Conservation (phyloP, 2,888 invertebrate genomes). For the Ferdinandea cuprea region DNA sequence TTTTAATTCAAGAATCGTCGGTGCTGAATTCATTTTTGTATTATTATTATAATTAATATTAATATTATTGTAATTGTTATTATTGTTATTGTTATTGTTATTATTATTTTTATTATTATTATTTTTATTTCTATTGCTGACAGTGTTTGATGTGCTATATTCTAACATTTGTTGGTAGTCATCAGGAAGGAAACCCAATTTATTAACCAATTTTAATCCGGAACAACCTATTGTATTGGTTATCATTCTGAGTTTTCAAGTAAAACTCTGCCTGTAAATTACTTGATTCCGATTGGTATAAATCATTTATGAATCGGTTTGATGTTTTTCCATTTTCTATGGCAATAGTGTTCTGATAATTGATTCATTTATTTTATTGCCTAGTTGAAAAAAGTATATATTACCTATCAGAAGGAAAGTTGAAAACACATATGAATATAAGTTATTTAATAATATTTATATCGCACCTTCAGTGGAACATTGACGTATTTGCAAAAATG, state of each 20-base stretch:
- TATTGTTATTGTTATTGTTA: constrained; percentile 30
- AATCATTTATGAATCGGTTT: not conserved
- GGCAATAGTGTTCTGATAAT: not conserved
- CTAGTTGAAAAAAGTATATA: not conserved
- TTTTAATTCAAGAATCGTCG: constrained; percentile 7
- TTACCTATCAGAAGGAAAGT: too few relatives aligned
- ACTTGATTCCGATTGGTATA: not conserved
- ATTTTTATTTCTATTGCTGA: constrained; percentile 30
- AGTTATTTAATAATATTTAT: too few relatives aligned
- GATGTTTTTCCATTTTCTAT: constrained; percentile 20
- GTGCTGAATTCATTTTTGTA: constrained; percentile 3
- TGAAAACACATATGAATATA: too few relatives aligned
- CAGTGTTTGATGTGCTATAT: not conserved
- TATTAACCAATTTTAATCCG: constrained; percentile 33
- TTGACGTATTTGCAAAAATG: too few relatives aligned
- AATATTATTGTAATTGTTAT: constrained; percentile 42
- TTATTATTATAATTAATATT: constrained; percentile 31
- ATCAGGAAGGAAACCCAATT: constrained; percentile 24
- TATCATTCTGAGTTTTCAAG: constrained; percentile 38
- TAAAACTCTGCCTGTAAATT: not conserved
- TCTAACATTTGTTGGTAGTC: constrained; percentile 42
- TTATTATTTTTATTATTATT: constrained; percentile 27
- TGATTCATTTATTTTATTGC: constrained; percentile 9
- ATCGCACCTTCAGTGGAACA: too few relatives aligned
- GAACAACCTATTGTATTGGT: constrained; percentile 59